phyloP scores from a whole-genome alignment of 2,113 vertebrate genomes.

The Pelodiscus sinensis region DNA sequence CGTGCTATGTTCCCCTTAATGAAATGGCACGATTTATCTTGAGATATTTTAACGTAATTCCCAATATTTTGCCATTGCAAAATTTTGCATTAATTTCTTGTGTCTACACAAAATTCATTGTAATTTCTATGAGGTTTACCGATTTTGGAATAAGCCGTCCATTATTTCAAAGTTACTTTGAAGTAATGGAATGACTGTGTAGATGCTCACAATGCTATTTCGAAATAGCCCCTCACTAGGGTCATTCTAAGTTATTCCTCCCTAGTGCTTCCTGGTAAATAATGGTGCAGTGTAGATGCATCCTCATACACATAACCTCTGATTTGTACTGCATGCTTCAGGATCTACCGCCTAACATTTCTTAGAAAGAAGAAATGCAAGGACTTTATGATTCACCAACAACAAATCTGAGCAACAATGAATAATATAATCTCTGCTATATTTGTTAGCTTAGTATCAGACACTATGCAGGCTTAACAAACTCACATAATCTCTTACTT shows the following conservation, averaged over 20 bases:
- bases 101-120: neutral
- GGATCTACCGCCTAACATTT: neutral
- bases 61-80: neutral
- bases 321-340: neutral
- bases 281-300: no score
- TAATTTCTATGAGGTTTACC: neutral
- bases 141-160: no score
- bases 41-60: neutral
- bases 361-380: neutral
- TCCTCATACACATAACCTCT: fast-evolving
- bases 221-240: no score
- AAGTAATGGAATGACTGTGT: no score
- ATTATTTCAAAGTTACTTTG: no score
- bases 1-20: neutral
- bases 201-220: no score
- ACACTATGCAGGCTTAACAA: neutral
- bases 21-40: neutral
- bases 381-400: slow-evolving; percentile 9
- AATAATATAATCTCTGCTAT: slow-evolving; percentile 22
- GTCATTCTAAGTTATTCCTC: no score
- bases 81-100: neutral
- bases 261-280: no score
- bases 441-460: slow-evolving; percentile 6
- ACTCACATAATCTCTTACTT: neutral
- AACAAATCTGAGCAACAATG: neutral